Conservation (phyloP, 2,797 vertebrate species). For the Taenioides sp. region DNA sequence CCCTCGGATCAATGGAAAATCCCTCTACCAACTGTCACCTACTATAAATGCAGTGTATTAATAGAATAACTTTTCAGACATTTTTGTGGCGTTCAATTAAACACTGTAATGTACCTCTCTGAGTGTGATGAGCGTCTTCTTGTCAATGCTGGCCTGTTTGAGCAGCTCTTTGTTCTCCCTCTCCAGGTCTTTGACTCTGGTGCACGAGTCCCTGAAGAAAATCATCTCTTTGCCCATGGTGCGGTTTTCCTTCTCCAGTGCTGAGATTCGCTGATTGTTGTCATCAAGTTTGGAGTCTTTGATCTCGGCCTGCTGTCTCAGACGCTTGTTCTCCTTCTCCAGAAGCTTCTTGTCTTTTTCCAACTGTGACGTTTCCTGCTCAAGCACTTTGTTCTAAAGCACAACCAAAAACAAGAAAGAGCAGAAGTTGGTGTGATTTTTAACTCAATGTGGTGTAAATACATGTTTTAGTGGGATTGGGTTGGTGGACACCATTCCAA, state of each 20-base stretch:
- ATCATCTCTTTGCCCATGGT: conserved; percentile 90
- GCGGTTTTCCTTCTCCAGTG: conserved; percentile 94
- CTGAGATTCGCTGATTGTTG: conserved; percentile 85
- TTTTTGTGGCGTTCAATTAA: background rate
- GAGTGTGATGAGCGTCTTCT: conserved; percentile 91
- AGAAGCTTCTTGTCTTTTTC: conserved; percentile 97
- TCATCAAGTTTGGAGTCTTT: conserved; percentile 93
- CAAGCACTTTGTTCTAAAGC: conserved; percentile 84
- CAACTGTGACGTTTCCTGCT: conserved; percentile 92
- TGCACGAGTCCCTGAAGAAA: conserved; percentile 88
- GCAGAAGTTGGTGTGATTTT: conserved; percentile 24
- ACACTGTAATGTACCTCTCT: conserved; percentile 81
- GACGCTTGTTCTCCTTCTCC: conserved; percentile 96
- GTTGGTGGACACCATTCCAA: too few relatives aligned
- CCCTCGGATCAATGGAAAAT: too few relatives aligned
- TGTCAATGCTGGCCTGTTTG: conserved; percentile 91
- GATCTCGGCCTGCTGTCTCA: conserved; percentile 95
- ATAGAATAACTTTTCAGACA: background rate
- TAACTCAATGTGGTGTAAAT: conserved; percentile 31
- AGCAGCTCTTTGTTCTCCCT: conserved; percentile 94
- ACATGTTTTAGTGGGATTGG: conserved; percentile 22
- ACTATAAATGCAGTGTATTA: too few relatives aligned
- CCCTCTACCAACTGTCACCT: too few relatives aligned
- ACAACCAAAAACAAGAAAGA: background rate
- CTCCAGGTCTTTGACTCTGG: conserved; percentile 90